These are phyloP conservation scores for Hypothenemus hampei DNA, from an alignment of 1,140 invertebrate genomes.

Conservation along the genomic window DNA sequence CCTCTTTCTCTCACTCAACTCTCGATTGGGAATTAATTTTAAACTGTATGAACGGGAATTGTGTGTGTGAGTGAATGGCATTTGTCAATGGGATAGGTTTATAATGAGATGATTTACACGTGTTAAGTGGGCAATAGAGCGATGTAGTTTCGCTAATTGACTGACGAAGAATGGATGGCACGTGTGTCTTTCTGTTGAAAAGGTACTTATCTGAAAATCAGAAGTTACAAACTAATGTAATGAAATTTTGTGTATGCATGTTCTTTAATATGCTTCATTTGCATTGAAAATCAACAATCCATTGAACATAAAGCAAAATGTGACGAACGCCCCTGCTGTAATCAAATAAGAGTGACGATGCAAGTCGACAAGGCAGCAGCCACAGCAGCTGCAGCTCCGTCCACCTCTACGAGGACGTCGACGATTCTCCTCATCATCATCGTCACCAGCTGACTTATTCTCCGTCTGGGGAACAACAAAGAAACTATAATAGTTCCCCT, in stretches of 20 bases:
- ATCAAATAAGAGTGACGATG: constrained; percentile 8
- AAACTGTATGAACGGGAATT: no score
- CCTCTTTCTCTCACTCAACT: no score
- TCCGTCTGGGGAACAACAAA: constrained; percentile 36
- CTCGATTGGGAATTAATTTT: no score
- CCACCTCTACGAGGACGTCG: constrained; percentile 24
- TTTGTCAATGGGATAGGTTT: no score
- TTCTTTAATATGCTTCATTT: not conserved
- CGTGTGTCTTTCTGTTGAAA: not conserved
- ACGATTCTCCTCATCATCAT: no score
- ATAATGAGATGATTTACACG: no score
- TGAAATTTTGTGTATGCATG: not conserved
- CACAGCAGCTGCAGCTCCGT: no score
- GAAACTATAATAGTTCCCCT: no score
- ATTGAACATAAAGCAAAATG: not conserved
- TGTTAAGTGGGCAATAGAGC: no score
- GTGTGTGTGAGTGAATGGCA: no score
- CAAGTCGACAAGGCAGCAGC: constrained; percentile 31
- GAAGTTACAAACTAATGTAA: not conserved
- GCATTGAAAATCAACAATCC: not conserved
- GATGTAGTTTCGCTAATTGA: no score
- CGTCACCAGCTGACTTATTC: constrained; percentile 38
- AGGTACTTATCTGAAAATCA: not conserved
- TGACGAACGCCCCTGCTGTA: constrained; percentile 17
- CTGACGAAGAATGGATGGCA: no score